Conservation (phyloP, 2,113 vertebrate genomes). For the Gavialis gangeticus region DNA sequence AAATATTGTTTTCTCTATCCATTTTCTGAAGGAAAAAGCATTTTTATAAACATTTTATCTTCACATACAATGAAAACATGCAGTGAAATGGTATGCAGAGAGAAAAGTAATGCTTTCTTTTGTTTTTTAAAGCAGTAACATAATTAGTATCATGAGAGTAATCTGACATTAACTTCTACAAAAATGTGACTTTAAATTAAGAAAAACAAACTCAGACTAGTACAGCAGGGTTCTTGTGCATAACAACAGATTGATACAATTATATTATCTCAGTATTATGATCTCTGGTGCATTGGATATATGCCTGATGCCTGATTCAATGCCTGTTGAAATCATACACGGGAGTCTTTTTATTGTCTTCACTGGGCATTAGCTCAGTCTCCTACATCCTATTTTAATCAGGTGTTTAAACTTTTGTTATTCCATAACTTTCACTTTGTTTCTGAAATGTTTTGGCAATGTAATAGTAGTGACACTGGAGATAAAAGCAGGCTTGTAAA, state of each 20-base stretch:
- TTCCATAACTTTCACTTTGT: slow-evolving; percentile 24
- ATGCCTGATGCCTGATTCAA: background rate
- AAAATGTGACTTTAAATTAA: background rate
- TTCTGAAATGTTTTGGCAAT: background rate
- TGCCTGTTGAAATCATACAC: background rate
- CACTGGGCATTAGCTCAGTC: background rate
- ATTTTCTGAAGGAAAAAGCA: background rate
- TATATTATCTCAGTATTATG: background rate
- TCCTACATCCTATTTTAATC: background rate
- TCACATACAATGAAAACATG: background rate
- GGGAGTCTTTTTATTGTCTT: background rate
- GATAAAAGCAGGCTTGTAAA: background rate
- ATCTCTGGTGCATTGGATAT: background rate
- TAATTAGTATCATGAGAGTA: background rate
- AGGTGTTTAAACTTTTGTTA: background rate
- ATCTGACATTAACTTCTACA: background rate
- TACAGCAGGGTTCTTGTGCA: background rate
- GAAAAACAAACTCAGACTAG: background rate
- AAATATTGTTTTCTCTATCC: background rate
- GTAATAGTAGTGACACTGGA: background rate
- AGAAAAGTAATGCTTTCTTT: background rate
- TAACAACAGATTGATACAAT: background rate
- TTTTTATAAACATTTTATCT: background rate
- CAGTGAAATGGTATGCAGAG: background rate
- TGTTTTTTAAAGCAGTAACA: background rate